Evolutionary conservation across 92 coral and sea anemone genomes (phyloP), one percentile per base, ranked within the genome.

Genomic region (Palythoa caribaeorum): DNA sequence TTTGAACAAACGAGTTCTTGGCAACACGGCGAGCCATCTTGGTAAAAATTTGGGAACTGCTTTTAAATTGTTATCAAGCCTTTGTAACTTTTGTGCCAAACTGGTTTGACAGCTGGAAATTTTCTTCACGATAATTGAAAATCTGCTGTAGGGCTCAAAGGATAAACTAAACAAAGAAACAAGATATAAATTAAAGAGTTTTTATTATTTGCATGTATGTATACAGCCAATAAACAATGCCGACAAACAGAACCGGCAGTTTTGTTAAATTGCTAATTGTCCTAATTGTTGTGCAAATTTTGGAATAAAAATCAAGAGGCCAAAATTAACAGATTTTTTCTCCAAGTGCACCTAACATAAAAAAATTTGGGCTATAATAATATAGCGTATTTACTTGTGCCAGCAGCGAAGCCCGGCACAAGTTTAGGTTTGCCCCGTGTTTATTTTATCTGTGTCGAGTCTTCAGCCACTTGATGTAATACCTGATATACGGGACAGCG

Each of bases 211-310:
- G 28, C 9, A 63, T 2, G 37, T 16, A 17, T 63, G n/a, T 8
- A n/a, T 6, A 20, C 35, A 63, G 9, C 17, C 65, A 63, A 63
- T 17, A 60, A 19, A n/a, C 16, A 63, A n/a, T 2, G 9, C 35
- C 9, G 2, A 4, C 7, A 44, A 44, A 44, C 7, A 44, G 7
- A 44, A 44, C 7, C n/a, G 2, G 70, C n/a, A 8, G 70, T 17
- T n/a, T 17, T n/a, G 70, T 17, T 8, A 63, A 63, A 63, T 63
- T 62, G 37, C 21, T 17, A 63, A 63, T 63, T 63, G 70, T 63
- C n/a, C 21, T 17, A 63, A 63, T 63, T 63, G 70, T 63, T 63
- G 70, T 63, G 70, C 21, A 63, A 63, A 63, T 63, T 63, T 63
- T 17, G 21, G 28, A n/a, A 16, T 17, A 3, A 35, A 63, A 63